Evolutionary conservation across 2,888 invertebrate species (phyloP).

Genomic region (Digitonthophagus gazella): DNA sequence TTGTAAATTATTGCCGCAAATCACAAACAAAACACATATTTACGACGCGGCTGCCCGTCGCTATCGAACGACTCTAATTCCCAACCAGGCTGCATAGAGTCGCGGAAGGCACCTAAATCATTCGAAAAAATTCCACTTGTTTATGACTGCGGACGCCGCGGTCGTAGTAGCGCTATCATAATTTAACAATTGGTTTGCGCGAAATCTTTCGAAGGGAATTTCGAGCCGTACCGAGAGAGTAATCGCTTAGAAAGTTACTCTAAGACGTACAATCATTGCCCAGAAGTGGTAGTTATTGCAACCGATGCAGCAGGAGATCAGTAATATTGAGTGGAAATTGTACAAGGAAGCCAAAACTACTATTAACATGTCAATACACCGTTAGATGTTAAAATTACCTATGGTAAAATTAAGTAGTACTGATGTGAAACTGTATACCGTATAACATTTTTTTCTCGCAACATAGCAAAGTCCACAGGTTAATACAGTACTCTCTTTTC

Average conservation of each 20-base stretch:
- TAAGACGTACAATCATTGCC: background rate
- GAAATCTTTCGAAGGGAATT: background rate
- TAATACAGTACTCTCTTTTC: no score
- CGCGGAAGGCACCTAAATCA: background rate
- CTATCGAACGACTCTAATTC: background rate
- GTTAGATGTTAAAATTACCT: background rate
- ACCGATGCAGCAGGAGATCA: background rate
- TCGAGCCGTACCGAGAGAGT: background rate
- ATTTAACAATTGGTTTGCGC: background rate
- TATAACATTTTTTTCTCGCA: no score
- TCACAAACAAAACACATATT: slow-evolving; percentile 31
- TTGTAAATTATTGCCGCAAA: slow-evolving; percentile 38
- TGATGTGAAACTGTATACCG: no score
- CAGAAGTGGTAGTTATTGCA: background rate
- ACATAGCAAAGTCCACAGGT: no score
- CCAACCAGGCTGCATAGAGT: background rate
- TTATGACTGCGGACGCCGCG: background rate
- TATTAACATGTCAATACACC: background rate
- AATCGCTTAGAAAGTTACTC: background rate
- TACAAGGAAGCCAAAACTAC: background rate
- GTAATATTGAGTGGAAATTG: background rate
- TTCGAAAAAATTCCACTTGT: background rate
- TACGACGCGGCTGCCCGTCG: slow-evolving; percentile 17
- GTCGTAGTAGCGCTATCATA: background rate
- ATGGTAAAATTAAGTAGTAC: no score